Conservation (phyloP, 2,113 vertebrate genomes). For the Xerus inauris region DNA sequence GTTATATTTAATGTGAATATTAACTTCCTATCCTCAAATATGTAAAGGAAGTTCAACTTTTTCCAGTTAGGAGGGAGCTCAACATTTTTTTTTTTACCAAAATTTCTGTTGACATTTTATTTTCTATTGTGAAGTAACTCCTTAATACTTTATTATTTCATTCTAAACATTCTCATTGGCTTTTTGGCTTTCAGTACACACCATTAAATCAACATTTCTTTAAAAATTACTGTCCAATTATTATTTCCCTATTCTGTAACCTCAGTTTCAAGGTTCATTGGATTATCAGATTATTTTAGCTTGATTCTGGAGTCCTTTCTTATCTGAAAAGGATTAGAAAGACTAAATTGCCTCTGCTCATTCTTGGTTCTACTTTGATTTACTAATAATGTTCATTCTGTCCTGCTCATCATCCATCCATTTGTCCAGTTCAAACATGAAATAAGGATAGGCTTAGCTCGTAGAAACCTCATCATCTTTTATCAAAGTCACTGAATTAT, state of each 20-base stretch:
- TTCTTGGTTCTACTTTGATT: not conserved
- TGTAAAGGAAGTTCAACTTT: not conserved
- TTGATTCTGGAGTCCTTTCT: not conserved
- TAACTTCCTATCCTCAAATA: not conserved
- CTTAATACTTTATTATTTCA: not conserved
- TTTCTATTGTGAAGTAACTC: not conserved
- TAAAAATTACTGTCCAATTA: not conserved
- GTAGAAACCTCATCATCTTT: not conserved
- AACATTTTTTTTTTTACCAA: not conserved
- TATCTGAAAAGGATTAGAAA: not conserved
- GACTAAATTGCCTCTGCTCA: not conserved
- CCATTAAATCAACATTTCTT: not conserved
- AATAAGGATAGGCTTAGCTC: not conserved
- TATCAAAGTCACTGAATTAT: not conserved
- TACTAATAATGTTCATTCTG: not conserved
- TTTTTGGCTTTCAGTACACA: not conserved
- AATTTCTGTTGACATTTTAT: not conserved
- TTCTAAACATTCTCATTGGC: not conserved
- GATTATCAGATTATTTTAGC: not conserved
- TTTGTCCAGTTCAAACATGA: not conserved
- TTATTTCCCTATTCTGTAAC: not conserved
- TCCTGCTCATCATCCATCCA: not conserved
- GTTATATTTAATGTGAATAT: conserved; percentile 37
- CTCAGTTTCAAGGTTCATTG: not conserved
- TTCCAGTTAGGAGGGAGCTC: not conserved